Percentiles rank a stretch among this genome's conserved stretches.
These are phyloP conservation scores for Caenorhabditis japonica DNA, from an alignment of 2,888 invertebrate species.

Conservation along the genomic window DNA sequence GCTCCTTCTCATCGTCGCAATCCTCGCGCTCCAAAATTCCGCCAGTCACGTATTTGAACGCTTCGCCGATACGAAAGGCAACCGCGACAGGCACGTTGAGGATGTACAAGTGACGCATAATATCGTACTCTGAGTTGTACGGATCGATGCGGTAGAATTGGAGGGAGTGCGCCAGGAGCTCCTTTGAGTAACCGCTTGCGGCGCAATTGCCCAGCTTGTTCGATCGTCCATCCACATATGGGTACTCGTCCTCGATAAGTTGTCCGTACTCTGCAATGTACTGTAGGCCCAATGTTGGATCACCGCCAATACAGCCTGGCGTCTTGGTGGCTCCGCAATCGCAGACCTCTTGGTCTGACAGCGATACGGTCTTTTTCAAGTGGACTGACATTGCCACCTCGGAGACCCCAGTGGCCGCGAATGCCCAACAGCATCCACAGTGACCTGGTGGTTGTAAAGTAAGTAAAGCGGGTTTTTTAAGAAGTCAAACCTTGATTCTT, in stretches of 20 bases:
- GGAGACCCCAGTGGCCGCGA: constrained; percentile 31
- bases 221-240: constrained; percentile 8
- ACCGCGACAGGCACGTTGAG: constrained; percentile 29
- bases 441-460: too few relatives aligned
- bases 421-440: constrained; percentile 44
- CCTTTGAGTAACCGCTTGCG: constrained; percentile 4
- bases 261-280: constrained; percentile 14
- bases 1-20: constrained; percentile 1
- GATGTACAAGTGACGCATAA: constrained; percentile 2
- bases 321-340: constrained; percentile 16
- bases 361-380: constrained; percentile 9
- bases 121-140: constrained; percentile 22
- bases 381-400: constrained; percentile 20
- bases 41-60: background rate
- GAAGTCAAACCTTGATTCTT: constrained; percentile 42
- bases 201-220: background rate
- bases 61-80: constrained; percentile 9
- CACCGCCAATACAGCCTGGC: constrained; percentile 16
- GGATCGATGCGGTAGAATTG: constrained; percentile 5
- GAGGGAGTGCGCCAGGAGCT: constrained; percentile 4
- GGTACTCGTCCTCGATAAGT: background rate
- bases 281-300: constrained; percentile 5
- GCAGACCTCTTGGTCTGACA: constrained; percentile 39
- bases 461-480: too few relatives aligned
- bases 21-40: background rate